Evolutionary conservation across 2,888 invertebrate genomes (phyloP).

Genomic region (Hypercompe scribonia): DNA sequence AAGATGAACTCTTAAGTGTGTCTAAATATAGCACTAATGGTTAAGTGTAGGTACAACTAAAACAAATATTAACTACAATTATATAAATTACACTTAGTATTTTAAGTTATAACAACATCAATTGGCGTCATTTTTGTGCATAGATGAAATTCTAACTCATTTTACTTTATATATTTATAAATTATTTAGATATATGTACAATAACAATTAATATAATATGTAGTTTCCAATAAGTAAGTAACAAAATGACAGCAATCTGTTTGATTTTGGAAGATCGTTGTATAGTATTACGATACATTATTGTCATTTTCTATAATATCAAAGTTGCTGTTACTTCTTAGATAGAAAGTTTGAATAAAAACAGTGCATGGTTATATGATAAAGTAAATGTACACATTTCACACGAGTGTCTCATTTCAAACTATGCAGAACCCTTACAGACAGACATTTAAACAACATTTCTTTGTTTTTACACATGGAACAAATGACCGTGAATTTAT

Average conservation of each 20-base stretch:
- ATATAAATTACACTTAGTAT: slow-evolving; percentile 11
- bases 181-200: slow-evolving; percentile 8
- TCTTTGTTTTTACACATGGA: too few relatives aligned
- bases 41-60: not conserved
- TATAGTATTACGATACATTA: not conserved
- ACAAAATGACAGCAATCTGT: not conserved
- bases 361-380: not conserved
- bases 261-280: not conserved
- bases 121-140: slow-evolving; percentile 56
- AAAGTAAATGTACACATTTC: too few relatives aligned
- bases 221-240: not conserved
- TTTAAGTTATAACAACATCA: slow-evolving; percentile 43
- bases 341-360: not conserved
- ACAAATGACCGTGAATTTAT: too few relatives aligned
- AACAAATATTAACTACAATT: not conserved
- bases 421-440: too few relatives aligned
- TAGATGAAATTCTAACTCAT: slow-evolving; percentile 26
- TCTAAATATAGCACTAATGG: not conserved
- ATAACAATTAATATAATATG: not conserved
- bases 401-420: too few relatives aligned
- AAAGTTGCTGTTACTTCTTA: not conserved
- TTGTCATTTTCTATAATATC: not conserved
- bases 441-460: too few relatives aligned
- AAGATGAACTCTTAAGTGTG: not conserved
- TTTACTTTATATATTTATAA: slow-evolving; percentile 12